Evolutionary conservation across 2,113 vertebrate genomes (phyloP), one percentile per base, ranked within the genome.

Genomic region (Oriolus oriolus): DNA sequence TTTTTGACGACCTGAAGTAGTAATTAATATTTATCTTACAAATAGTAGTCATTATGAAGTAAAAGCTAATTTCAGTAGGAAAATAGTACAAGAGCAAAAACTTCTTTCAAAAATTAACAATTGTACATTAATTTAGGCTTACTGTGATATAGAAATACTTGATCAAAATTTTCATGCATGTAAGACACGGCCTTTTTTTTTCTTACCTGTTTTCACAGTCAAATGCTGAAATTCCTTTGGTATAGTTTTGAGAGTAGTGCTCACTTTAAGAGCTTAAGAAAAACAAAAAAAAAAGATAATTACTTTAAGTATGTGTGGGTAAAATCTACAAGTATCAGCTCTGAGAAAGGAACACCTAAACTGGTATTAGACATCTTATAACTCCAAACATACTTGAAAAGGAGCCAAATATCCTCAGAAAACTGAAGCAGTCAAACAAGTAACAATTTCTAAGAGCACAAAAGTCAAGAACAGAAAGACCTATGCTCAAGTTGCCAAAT

Each of bases 201-300:
- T 95, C 96, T 97, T 98, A 98, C 98, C 98, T 98, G 97, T 87
- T 93, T 98, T 98, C 90, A 97, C 83, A 95, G 96, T 94, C 85
- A 95, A 82, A 41, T 97, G 85, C 82, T 97, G 97, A 95, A 95
- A 97, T 92, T 98, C 97, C 96, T 98, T 98, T 96, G 97, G 96
- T 95, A 97, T 96, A 33, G 14, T 78, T 96, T 97, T 98, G 84
- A 94, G 91, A 81, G 81, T 37, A 88, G 95, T 84, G 93, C 60
- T 97, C 60, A 73, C 83, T 97, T 97, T 97, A 95, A 91, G 90
- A 94, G 86, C 97, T 98, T 91, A 61, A 71, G 53, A 80, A 47
- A 89, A 59, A n/a, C n/a, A 94, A 37, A 90, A 86, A 70, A 60
- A 23, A 35, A 60, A 27, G 1, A 80, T 21, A 85, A 61, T 83